Evolutionary conservation across 2,113 vertebrate species (phyloP).

Genomic region (Ellobius talpinus): DNA sequence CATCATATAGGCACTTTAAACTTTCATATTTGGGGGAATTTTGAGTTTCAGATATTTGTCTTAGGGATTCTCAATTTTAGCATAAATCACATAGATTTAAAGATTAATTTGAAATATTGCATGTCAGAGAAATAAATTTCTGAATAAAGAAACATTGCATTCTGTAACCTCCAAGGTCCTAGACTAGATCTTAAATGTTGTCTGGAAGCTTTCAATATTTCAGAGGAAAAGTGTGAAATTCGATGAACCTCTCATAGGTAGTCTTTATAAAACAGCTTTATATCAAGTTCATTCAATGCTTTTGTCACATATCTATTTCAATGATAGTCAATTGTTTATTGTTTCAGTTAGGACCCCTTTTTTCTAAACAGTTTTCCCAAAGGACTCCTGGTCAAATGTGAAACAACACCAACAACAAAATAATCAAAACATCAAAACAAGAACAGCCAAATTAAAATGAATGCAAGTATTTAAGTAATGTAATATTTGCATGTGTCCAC

Average conservation of each 20-base stretch:
- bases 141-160: not conserved
- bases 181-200: not conserved
- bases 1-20: not conserved
- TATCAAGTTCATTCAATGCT: not conserved
- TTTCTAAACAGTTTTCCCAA: not conserved
- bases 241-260: not conserved
- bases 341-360: not conserved
- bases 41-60: not conserved
- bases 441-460: not conserved
- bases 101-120: not conserved
- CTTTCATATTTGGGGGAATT: not conserved
- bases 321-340: not conserved
- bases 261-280: not conserved
- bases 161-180: not conserved
- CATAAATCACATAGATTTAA: not conserved
- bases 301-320: not conserved
- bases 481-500: not conserved
- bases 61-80: not conserved
- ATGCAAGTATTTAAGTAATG: not conserved
- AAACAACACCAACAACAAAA: not conserved
- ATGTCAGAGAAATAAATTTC: not conserved
- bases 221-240: slow-evolving; percentile 1
- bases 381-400: not conserved
- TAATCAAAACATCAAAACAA: not conserved
- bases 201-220: not conserved